A percentile compares a stretch with the other conserved stretches of the same genome.
Evolutionary conservation across 2,888 invertebrate species (phyloP).

Genomic region (Tachystola acroxantha): DNA sequence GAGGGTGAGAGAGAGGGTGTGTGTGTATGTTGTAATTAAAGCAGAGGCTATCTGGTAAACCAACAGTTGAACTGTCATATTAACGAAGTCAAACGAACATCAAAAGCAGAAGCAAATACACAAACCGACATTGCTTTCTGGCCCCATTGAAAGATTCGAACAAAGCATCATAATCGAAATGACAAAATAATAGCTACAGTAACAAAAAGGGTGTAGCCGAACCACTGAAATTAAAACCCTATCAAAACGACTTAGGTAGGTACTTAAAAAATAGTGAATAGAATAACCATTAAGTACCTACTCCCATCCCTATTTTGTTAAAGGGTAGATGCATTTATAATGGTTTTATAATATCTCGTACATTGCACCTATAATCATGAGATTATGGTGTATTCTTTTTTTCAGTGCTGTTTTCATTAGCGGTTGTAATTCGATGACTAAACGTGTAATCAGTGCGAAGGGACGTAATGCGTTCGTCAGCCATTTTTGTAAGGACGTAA

Average conservation of each 20-base stretch:
- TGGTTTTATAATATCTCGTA: conserved; percentile 58
- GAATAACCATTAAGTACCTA: conserved; percentile 41
- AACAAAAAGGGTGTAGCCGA: conserved; percentile 27
- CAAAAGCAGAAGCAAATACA: conserved; percentile 2
- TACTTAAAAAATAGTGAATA: conserved; percentile 46
- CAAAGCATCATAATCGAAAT: conserved; percentile 13
- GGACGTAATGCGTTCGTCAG: conserved; percentile 39
- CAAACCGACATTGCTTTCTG: not conserved
- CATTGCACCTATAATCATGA: conserved; percentile 60
- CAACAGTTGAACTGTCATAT: no score
- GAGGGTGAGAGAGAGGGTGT: no score
- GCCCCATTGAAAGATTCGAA: conserved; percentile 12
- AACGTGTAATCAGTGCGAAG: conserved; percentile 57
- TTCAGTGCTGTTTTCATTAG: conserved; percentile 72
- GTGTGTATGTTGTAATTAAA: no score
- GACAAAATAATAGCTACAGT: conserved; percentile 13
- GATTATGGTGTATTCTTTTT: conserved; percentile 65
- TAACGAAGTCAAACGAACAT: no score
- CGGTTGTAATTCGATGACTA: conserved; percentile 38
- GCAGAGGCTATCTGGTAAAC: no score
- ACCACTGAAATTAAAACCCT: conserved; percentile 39
- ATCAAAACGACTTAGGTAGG: conserved; percentile 43
- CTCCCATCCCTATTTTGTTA: conserved; percentile 40
- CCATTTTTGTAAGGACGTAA: conserved; percentile 55
- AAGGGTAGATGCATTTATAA: conserved; percentile 71